These are phyloP conservation scores for Alviniconcha marisindica DNA, from an alignment of 1,140 invertebrate genomes.

Conservation along the genomic window DNA sequence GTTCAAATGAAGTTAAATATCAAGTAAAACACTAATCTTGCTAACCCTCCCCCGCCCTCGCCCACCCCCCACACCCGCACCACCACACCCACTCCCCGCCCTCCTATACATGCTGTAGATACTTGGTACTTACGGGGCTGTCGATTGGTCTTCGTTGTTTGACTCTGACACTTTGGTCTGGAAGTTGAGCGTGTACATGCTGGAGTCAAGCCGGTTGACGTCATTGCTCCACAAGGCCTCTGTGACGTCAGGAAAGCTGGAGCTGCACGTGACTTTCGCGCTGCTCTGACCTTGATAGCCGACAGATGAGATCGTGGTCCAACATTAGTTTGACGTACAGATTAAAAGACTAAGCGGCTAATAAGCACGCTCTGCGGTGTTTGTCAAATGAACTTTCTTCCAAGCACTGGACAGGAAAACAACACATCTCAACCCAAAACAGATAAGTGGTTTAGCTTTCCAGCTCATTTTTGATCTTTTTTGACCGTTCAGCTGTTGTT, in stretches of 20 bases:
- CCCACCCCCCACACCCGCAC: no score
- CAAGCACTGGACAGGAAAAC: no score
- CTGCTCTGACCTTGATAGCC: background rate
- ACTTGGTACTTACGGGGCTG: conserved; percentile 38
- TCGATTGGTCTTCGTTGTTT: conserved; percentile 33
- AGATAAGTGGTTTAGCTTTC: no score
- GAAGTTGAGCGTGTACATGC: conserved; percentile 41
- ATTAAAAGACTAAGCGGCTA: background rate
- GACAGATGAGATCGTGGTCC: background rate
- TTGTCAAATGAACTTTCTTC: background rate
- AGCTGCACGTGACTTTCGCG: background rate
- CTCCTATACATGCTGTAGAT: no score
- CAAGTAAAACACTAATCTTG: no score
- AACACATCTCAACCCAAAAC: no score
- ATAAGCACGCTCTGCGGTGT: background rate
- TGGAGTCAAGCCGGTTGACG: conserved; percentile 39
- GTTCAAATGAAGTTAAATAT: no score
- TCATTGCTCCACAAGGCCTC: conserved; percentile 49
- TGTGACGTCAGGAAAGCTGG: conserved; percentile 30
- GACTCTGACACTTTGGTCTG: conserved; percentile 37
- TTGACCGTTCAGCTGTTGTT: no score
- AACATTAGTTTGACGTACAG: background rate
- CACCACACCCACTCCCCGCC: no score
- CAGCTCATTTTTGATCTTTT: no score
- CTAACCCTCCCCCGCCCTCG: no score